Base-by-base conservation (phyloP, 2,888 invertebrate genomes). In the Cabera pusaria region DNA sequence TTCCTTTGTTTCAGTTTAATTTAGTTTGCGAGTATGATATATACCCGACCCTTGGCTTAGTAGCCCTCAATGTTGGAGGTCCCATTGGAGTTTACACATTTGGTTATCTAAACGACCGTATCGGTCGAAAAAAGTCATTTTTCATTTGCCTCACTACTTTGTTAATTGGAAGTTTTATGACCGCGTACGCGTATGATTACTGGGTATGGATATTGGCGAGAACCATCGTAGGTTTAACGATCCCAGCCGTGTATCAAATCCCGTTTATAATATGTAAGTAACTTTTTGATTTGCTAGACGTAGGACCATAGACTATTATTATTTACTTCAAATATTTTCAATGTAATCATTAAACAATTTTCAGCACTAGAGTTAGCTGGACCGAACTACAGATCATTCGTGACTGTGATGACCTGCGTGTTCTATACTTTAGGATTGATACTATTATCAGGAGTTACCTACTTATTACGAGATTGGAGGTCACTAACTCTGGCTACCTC, bases 211-310 rank as follows among this genome's bases (percentile, higher is more conserved):
- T 95, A 1, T 83, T 92, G 1, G 95, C 95, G 59, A 90, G 97
- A 47, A 88, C 93, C 7, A 89, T 96, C 26, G 97, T 97, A n/a
- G 98, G 98, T 1, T 81, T 97, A 3, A 96, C 97, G 0, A 95
- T 97, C 61, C 97, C 97, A 2, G 97, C 97, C 0, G 93, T 97
- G 20, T 97, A 97, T 77, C 97, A 97, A 84, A 97, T 97, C 76
- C 97, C 98, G 0, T 97, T 97, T 72, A 97, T 97, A 42, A 97
- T 98, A 64, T 96, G 97, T 97, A 85, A 92, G 93, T 90, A 64
- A 43, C 18, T 14, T 14, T 14, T 14, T 14, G 14, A 4, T 14
- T 14, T 14, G n/a, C n/a, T n/a, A n/a, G n/a, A n/a, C n/a, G n/a
- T n/a, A n/a, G n/a, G n/a, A n/a, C n/a, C n/a, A n/a, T n/a, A n/a